These are phyloP conservation scores for Albula glossodonta DNA, from an alignment of 2,113 vertebrate species.

Conservation along the genomic window DNA sequence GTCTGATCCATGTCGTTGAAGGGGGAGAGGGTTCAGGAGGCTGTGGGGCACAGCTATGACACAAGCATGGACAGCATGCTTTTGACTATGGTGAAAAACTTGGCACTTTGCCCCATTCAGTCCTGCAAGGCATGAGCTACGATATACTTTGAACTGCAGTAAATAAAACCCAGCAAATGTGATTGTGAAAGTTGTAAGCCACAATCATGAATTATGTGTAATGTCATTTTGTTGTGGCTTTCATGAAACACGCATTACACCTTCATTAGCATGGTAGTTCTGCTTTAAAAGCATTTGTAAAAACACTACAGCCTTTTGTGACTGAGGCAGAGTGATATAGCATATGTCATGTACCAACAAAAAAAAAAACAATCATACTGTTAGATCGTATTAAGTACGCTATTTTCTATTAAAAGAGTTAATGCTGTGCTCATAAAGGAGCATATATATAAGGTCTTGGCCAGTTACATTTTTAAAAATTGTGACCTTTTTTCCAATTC, in stretches of 20 bases:
- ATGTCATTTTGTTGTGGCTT: neutral
- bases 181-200: neutral
- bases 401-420: neutral
- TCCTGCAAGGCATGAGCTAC: neutral
- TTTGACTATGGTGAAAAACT: too few species aligned
- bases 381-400: too few species aligned
- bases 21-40: neutral
- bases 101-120: neutral
- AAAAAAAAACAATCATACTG: neutral
- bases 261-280: neutral
- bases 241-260: neutral
- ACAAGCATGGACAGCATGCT: neutral
- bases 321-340: neutral
- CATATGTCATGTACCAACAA: conserved; percentile 6
- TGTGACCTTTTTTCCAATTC: too few species aligned
- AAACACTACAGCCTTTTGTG: neutral
- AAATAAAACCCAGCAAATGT: neutral
- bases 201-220: neutral
- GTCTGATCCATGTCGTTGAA: neutral
- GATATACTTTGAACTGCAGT: neutral
- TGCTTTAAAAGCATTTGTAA: neutral
- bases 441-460: too few species aligned
- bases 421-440: neutral
- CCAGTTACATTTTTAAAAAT: too few species aligned
- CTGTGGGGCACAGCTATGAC: neutral